Conservation (phyloP, 2,113 vertebrate species). For the Nannospalax galili region DNA sequence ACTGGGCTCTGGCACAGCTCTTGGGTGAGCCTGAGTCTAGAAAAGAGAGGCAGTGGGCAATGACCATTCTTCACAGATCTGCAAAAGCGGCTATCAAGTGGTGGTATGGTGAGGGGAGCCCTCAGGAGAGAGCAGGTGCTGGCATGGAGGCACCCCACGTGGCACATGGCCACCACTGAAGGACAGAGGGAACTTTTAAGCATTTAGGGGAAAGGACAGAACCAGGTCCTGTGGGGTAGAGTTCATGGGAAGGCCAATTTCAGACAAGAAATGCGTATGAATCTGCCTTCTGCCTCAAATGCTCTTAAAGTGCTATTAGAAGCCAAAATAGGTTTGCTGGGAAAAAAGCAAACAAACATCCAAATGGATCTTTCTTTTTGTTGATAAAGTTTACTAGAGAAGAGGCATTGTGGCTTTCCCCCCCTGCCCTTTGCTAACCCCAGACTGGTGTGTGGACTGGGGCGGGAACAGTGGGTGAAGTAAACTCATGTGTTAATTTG, state of each 20-base stretch:
- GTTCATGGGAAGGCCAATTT: neutral
- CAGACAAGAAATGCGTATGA: neutral
- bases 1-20: too few relatives aligned
- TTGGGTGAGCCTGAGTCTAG: fast-evolving
- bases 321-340: constrained; percentile 30
- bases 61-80: neutral
- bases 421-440: neutral
- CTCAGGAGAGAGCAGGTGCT: neutral
- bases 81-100: neutral
- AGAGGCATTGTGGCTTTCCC: neutral
- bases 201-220: neutral
- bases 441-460: neutral
- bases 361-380: neutral
- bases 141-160: neutral
- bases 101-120: neutral
- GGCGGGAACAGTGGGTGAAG: neutral
- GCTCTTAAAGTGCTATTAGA: constrained; percentile 31
- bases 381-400: constrained; percentile 28
- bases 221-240: neutral
- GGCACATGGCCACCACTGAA: neutral
- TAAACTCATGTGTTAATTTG: neutral
- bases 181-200: neutral
- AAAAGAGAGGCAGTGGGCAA: too few relatives aligned
- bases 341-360: neutral
- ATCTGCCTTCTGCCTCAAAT: constrained; percentile 9